phyloP scores from a whole-genome alignment of 2,888 invertebrate species.

The Ametastegia equiseti region DNA sequence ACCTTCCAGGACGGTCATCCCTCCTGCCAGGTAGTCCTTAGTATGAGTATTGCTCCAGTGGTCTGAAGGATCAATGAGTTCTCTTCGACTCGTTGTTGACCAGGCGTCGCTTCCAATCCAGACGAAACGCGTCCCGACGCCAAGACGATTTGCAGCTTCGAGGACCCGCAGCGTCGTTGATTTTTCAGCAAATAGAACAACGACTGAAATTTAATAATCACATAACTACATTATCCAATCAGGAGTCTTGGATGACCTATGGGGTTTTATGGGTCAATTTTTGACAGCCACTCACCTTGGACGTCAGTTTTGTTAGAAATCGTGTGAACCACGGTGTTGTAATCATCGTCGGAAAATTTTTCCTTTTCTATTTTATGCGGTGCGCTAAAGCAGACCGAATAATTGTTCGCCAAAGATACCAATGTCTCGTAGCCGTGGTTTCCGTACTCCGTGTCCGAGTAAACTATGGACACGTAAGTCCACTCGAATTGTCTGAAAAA shows the following conservation, averaged over 20 bases:
- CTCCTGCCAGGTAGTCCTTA: constrained; percentile 53
- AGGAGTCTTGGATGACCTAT: neutral
- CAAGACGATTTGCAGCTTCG: constrained; percentile 72
- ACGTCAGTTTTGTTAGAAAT: constrained; percentile 75
- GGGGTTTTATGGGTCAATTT: neutral
- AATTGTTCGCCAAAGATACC: constrained; percentile 71
- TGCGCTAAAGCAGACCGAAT: constrained; percentile 78
- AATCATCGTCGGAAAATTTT: constrained; percentile 72
- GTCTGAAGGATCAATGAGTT: constrained; percentile 56
- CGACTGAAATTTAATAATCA: constrained; percentile 71
- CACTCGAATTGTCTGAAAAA: constrained; percentile 76
- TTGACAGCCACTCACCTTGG: constrained; percentile 72
- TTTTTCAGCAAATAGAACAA: constrained; percentile 77
- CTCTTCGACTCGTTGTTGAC: constrained; percentile 70
- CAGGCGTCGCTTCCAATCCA: constrained; percentile 80
- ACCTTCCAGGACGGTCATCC: constrained; percentile 75
- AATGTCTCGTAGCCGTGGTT: constrained; percentile 77
- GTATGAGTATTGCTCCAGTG: neutral
- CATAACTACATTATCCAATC: neutral
- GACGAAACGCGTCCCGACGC: constrained; percentile 71
- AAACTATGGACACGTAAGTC: constrained; percentile 78
- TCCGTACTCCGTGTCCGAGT: constrained; percentile 79
- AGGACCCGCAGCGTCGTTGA: constrained; percentile 75
- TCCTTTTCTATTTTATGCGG: constrained; percentile 76
- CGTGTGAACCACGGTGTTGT: constrained; percentile 75